Evolutionary conservation across 92 coral and sea anemone species (phyloP), one percentile per base, ranked within the genome.

Genomic region (Pocillopora grandis): DNA sequence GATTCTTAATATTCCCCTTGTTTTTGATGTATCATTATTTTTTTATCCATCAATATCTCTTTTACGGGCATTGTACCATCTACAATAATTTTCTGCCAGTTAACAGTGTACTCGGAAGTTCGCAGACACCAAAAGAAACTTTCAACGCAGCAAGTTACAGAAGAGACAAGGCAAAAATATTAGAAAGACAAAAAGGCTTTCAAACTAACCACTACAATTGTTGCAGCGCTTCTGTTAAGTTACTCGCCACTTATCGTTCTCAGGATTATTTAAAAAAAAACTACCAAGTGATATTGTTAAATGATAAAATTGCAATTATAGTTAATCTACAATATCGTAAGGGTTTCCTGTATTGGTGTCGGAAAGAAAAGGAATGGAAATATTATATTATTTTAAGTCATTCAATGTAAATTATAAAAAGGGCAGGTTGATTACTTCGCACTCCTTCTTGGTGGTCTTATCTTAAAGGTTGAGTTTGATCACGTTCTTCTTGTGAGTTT

Each of bases 81-180:
- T 5, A 18, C 21, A 3, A 80, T 80, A 15, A 21, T 56, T 56
- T 80, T 80, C 68, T 80, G 76, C 9, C 85, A 80, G 9, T 37
- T 80, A 57, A 11, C 68, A 9, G 85, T 70, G 15, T 61, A 27
- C 60, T 59, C 33, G 31, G 85, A 69, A 27, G 35, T 48, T 19
- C 66, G 68, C 6, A 76, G 85, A 58, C 85, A 70, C 55, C 49
- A 60, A 57, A 58, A 80, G 67, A 27, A 71, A 57, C 15, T 80
- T 60, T 27, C 76, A 60, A 59, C 76, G 69, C 76, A 66, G 56
- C 77, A 80, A 72, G 77, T 80, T 60, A 69, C 85, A 10, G 76
- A 58, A 58, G 57, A 58, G n/a, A 52, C 55, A 35, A 60, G 36
- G 33, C 3, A 27, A 35, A 15, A 69, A 52, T 69, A 68, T 58